These are phyloP conservation scores for Philopotamus ludificatus DNA, from an alignment of 1,140 invertebrate genomes.

Conservation along the genomic window DNA sequence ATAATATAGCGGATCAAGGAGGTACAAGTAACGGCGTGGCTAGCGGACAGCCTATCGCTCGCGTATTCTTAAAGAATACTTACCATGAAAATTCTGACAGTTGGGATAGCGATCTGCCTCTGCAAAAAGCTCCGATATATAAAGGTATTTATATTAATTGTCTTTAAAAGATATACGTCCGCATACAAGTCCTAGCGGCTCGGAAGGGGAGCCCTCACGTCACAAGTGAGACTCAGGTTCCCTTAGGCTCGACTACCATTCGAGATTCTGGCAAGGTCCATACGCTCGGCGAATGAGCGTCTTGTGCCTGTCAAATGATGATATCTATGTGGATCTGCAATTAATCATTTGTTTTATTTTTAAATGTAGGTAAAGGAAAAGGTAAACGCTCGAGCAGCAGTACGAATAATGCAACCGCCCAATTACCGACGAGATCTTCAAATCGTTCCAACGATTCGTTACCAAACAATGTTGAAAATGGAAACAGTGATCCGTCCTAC, in stretches of 20 bases:
- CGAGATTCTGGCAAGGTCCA: too few species aligned
- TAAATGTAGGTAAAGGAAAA: constrained; percentile 35
- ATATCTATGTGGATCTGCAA: too few species aligned
- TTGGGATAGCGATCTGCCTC: constrained; percentile 34
- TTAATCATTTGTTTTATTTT: not conserved
- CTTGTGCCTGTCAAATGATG: not conserved
- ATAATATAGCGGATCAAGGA: not conserved
- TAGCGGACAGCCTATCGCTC: too few species aligned
- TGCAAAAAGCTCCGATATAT: constrained; percentile 24
- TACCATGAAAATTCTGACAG: constrained; percentile 21
- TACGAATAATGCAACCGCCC: not conserved
- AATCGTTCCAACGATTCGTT: not conserved
- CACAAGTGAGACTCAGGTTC: too few species aligned
- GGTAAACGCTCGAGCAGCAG: constrained; percentile 21
- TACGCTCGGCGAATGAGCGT: too few species aligned
- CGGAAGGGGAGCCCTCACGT: too few species aligned
- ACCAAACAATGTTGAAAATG: constrained; percentile 5
- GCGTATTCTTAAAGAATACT: too few species aligned
- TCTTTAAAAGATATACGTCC: not conserved
- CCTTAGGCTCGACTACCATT: too few species aligned
- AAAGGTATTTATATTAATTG: constrained; percentile 37
- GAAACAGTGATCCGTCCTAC: constrained; percentile 20
- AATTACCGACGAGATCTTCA: constrained; percentile 6
- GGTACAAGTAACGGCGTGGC: not conserved
- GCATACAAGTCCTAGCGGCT: too few species aligned